Evolutionary conservation across 2,797 vertebrate species (phyloP).

Genomic region (Aulostomus chinensis): DNA sequence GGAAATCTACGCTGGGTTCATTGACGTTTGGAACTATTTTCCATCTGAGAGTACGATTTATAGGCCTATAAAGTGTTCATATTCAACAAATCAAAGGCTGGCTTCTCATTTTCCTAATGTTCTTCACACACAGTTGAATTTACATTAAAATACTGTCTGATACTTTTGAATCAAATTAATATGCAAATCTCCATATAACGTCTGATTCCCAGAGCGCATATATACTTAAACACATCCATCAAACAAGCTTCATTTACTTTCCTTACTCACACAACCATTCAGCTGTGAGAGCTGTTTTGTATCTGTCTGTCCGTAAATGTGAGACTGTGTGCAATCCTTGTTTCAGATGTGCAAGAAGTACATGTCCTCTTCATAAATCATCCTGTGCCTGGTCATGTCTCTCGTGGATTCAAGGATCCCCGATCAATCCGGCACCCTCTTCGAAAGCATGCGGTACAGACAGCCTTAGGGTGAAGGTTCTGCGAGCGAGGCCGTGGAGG

Average conservation of each 20-base stretch:
- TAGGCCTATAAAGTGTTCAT: not conserved
- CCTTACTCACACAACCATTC: constrained; percentile 17
- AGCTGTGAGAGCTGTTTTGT: constrained; percentile 9
- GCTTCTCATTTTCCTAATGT: too few species aligned
- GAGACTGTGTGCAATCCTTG: not conserved
- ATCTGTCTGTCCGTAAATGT: not conserved
- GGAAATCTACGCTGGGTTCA: too few species aligned
- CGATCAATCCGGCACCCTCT: constrained; percentile 34
- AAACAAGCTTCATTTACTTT: constrained; percentile 45
- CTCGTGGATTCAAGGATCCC: constrained; percentile 12
- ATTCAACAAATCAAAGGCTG: not conserved
- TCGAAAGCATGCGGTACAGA: constrained; percentile 1
- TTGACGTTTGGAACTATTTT: too few species aligned
- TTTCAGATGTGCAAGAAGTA: constrained; percentile 2
- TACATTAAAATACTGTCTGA: constrained; percentile 12
- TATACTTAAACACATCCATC: constrained; percentile 20
- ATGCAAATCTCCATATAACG: constrained; percentile 33
- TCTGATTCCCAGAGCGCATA: not conserved
- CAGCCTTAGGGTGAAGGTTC: constrained; percentile 30
- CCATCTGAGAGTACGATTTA: too few species aligned
- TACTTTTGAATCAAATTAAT: constrained; percentile 28
- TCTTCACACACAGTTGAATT: not conserved
- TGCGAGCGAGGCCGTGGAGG: constrained; percentile 6
- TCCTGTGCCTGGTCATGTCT: constrained; percentile 22
- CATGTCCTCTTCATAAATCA: constrained; percentile 48